Evolutionary conservation across 2,888 invertebrate genomes (phyloP).

Genomic region (Diaphora mendica): DNA sequence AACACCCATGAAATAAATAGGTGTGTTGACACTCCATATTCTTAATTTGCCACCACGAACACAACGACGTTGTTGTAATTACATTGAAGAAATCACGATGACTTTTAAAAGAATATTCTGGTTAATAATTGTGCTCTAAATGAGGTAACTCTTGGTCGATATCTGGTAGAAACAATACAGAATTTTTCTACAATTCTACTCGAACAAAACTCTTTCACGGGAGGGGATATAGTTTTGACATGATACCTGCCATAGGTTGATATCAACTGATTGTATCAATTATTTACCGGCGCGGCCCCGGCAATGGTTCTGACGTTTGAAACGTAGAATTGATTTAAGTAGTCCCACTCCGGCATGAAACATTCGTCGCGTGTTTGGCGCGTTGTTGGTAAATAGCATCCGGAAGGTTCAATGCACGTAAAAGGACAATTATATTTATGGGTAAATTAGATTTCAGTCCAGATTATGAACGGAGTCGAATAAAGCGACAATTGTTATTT

Average conservation of each 20-base stretch:
- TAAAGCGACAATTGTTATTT: neutral
- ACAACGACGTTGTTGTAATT: too few relatives aligned
- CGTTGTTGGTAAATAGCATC: neutral
- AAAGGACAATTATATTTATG: neutral
- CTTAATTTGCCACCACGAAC: too few relatives aligned
- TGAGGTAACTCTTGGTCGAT: neutral
- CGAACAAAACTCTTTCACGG: neutral
- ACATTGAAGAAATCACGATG: neutral
- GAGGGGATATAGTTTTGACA: neutral
- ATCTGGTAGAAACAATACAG: neutral
- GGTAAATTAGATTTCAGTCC: neutral
- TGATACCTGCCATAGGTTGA: neutral
- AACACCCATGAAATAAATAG: too few relatives aligned
- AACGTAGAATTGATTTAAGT: neutral
- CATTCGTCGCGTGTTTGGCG: neutral
- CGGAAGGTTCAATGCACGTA: neutral
- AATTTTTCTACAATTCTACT: neutral
- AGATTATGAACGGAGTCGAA: neutral
- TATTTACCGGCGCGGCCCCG: neutral
- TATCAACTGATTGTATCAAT: neutral
- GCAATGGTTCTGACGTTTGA: slow-evolving; percentile 3
- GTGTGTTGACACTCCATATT: too few relatives aligned
- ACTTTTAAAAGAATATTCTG: neutral
- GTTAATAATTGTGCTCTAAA: neutral
- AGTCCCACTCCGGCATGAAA: neutral